phyloP scores from a whole-genome alignment of 2,888 invertebrate genomes.

The Archips xylosteana region DNA sequence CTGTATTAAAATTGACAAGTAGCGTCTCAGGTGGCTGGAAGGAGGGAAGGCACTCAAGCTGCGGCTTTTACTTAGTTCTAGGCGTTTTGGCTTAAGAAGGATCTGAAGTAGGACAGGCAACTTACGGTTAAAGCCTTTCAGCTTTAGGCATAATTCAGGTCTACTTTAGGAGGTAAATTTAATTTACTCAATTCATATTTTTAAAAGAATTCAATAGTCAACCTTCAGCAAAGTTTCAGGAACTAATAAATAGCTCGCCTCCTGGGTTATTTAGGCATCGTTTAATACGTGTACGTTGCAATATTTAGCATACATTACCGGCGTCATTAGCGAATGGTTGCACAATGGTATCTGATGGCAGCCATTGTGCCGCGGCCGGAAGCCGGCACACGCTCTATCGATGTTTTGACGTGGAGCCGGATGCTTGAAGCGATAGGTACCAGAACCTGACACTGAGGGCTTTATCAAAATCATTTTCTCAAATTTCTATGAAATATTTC shows the following conservation, averaged over 20 bases:
- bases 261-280: neutral
- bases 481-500: neutral
- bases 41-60: neutral
- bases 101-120: neutral
- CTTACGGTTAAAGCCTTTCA: neutral
- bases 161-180: neutral
- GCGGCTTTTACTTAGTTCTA: neutral
- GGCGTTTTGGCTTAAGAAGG: neutral
- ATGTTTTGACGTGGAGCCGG: constrained; percentile 26
- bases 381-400: constrained; percentile 16
- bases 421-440: constrained; percentile 10
- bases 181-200: neutral
- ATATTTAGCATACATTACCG: constrained; percentile 15
- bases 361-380: constrained; percentile 27
- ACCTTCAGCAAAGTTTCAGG: too few species aligned
- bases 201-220: too few species aligned
- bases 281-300: neutral
- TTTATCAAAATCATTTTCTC: neutral
- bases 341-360: constrained; percentile 10
- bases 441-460: constrained; percentile 12
- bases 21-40: constrained; percentile 4
- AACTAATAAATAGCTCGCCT: neutral
- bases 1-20: constrained; percentile 10
- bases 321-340: constrained; percentile 16
- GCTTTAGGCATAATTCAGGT: neutral